phyloP scores from a whole-genome alignment of 2,888 invertebrate species.

The Drosophila kambysellisi region DNA sequence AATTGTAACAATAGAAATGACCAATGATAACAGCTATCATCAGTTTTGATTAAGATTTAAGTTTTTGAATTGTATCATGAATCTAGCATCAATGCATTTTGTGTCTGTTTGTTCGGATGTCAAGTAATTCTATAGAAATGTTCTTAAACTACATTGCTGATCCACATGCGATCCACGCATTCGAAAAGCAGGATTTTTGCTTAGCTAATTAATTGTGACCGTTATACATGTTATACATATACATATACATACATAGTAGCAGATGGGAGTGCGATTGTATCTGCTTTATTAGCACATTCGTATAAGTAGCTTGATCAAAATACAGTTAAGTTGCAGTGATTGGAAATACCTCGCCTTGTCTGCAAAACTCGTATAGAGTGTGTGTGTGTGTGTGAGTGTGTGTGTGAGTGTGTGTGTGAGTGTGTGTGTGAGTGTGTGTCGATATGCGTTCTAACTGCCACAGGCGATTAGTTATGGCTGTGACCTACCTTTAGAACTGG shows the following conservation, averaged over 20 bases:
- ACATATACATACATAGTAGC: not conserved
- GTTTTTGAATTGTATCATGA: not conserved
- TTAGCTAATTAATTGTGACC: constrained; percentile 26
- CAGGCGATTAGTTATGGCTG: constrained; percentile 75
- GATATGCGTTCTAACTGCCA: constrained; percentile 44
- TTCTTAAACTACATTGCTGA: not conserved
- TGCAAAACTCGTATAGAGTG: constrained; percentile 20
- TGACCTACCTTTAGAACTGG: constrained; percentile 83
- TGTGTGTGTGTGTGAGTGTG: constrained; percentile 5
- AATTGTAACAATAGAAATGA: not conserved
- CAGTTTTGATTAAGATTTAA: not conserved
- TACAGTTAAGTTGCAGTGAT: constrained; percentile 77
- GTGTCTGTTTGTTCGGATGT: not conserved
- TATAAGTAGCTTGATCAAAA: constrained; percentile 56
- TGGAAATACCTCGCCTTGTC: constrained; percentile 58
- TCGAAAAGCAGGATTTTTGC: constrained; percentile 12
- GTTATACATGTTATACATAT: constrained; percentile 11
- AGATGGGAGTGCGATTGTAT: constrained; percentile 25
- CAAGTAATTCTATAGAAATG: not conserved
- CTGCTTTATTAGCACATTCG: constrained; percentile 68
- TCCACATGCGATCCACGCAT: not conserved
- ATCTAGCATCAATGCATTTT: not conserved
- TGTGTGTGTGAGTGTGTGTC: constrained; percentile 25
- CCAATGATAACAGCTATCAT: no score
- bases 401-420: constrained; percentile 23